Evolutionary conservation across 2,113 vertebrate species (phyloP), one percentile per base, ranked within the genome.

Genomic region (Sula dactylatra): DNA sequence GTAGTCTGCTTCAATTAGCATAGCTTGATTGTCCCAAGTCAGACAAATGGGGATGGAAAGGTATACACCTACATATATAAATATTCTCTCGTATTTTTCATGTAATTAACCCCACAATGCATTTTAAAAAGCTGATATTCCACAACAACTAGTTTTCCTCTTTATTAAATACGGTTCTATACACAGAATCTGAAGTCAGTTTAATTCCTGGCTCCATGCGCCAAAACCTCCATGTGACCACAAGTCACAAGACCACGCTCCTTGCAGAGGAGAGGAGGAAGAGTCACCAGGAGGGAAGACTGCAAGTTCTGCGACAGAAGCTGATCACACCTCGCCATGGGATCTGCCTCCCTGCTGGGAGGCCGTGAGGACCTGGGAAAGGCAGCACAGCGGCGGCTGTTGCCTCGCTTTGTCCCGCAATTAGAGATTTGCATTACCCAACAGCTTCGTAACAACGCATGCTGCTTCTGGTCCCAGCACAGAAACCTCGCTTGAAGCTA

Each of bases 161-260:
- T 69, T 54, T 27, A 36, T 13, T 50, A n/a, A 65, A 34, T 2
- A 31, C 7, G 10, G 0, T 2, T 5, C 2, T 8, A 25, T 0
- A 34, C 34, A 22, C 0, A 9, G n/a, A 22, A 15, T 4, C 54
- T 13, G 0, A 66, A 29, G 2, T 16, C 6, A 1, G 49, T 20
- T 34, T 1, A 18, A 27, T 3, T 29, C 36, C 72, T 38, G 54
- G 64, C 64, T 82, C 32, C 69, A n/a, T 1, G 1, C n/a, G 36
- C 3, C 5, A 66, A 29, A 45, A 31, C 21, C 24, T 84, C 50
- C 54, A 0, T 1, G 20, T 40, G 77, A 61, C 18, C 4, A 11
- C 1, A 3, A 67, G 24, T 34, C 58, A 81, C 67, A 21, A 16
- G 49, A 1, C n/a, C 0, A 5, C 5, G 21, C 25, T 95, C 78